Evolutionary conservation across 2,888 invertebrate species (phyloP), one percentile per base, ranked within the genome.

Genomic region (Yponomeuta malinellus): DNA sequence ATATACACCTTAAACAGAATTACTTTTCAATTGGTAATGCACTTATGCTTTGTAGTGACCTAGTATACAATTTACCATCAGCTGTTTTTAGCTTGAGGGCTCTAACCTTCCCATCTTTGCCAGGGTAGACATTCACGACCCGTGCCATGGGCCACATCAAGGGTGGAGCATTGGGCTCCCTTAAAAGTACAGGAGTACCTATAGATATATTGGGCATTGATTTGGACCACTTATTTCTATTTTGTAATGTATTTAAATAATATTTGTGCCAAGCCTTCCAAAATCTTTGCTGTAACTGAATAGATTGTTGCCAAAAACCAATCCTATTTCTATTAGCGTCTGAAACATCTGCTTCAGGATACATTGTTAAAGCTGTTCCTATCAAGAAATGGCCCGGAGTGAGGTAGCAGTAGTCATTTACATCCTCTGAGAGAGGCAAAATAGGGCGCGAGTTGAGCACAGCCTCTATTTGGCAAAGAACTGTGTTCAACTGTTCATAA

Each of bases 391-490:
- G 73, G 48, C 73, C 73, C 1, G 74, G 74, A 15, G 73, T 73
- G 1, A 74, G 52, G 66, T 74, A 74, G 68, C 70, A 29, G n/a
- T 43, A 70, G 64, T 74, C 73, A 63, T 48, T 67, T 23, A 68
- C 2, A 37, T 73, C 70, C 2, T 68, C 31, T 8, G 69, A 37
- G 2, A 73, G 15, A 2, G 74, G 72, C 23, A 71, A 33, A 5
- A 74, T 29, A 29, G 74, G 74, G 10, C 74, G 37, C n/a, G 73
- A 73, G 31, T 74, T 74, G 43, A 74, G 59, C 15, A 73, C 67
- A 0, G 70, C 73, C 37, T 75, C 75, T 52, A 74, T 74, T 69
- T 75, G 71, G 65, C 29, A 23, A n/a, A 75, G 48, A 9, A 75
- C 69, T 6, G 75, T 74, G 31, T 65, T 66, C 2, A 73, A 43